Evolutionary conservation across 2,113 vertebrate genomes (phyloP).

Genomic region (Albula glossodonta): DNA sequence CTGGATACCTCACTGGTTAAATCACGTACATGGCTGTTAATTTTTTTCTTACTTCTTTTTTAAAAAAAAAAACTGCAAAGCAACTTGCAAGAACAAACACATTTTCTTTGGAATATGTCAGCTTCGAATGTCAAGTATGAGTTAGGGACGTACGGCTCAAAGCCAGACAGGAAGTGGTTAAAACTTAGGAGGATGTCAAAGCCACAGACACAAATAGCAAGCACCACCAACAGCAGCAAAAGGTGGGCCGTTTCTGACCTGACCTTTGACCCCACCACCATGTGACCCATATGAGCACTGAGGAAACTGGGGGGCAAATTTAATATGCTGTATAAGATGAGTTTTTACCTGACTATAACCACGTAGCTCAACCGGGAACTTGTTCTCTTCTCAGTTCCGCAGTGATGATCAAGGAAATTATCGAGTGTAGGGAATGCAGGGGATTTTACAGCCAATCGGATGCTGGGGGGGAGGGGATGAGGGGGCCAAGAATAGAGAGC

Average conservation of each 20-base stretch:
- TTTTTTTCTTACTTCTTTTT: neutral
- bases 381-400: too few relatives aligned
- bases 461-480: too few relatives aligned
- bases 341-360: too few relatives aligned
- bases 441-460: too few relatives aligned
- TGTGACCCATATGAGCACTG: neutral
- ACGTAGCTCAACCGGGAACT: too few relatives aligned
- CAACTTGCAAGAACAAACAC: neutral
- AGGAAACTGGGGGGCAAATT: neutral
- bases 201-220: neutral
- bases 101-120: neutral
- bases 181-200: neutral
- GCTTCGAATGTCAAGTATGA: neutral
- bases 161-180: neutral
- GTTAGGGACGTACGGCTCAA: too few relatives aligned
- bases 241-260: neutral
- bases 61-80: neutral
- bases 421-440: too few relatives aligned
- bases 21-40: neutral
- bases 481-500: too few relatives aligned
- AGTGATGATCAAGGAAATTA: too few relatives aligned
- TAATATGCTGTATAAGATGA: neutral
- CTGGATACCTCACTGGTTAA: slow-evolving; percentile 2
- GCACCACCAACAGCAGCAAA: neutral
- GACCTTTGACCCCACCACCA: neutral